Percentiles rank a stretch among this genome's conserved stretches.
Evolutionary conservation across 2,797 vertebrate species (phyloP).

Genomic region (Synanceia verrucosa): DNA sequence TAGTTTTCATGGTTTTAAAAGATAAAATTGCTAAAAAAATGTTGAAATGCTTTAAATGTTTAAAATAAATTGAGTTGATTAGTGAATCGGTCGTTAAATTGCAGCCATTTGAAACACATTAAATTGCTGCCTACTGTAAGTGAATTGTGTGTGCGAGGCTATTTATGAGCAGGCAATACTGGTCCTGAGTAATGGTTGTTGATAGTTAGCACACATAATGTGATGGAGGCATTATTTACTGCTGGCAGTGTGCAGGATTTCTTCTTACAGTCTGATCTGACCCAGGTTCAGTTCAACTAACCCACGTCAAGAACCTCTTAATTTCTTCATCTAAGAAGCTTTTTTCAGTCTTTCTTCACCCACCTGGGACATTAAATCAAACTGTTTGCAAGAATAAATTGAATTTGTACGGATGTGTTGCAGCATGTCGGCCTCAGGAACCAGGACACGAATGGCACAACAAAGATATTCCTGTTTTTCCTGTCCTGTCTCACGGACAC

Average conservation of each 20-base stretch:
- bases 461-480: constrained; percentile 53
- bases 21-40: neutral
- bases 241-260: constrained; percentile 48
- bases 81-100: neutral
- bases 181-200: neutral
- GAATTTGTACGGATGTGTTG: constrained; percentile 30
- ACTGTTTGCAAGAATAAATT: constrained; percentile 17
- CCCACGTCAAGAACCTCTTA: constrained; percentile 34
- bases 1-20: neutral
- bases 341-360: neutral
- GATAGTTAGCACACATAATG: constrained; percentile 1
- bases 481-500: constrained; percentile 37
- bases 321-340: constrained; percentile 4
- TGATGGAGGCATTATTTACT: constrained; percentile 27
- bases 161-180: neutral
- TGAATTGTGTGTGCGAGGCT: neutral
- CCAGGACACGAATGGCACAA: constrained; percentile 45
- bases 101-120: neutral
- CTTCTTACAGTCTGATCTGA: constrained; percentile 46
- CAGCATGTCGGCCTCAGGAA: constrained; percentile 4
- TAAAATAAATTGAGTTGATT: neutral
- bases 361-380: constrained; percentile 8
- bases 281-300: constrained; percentile 22
- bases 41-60: neutral
- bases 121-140: neutral